Evolutionary conservation across 2,888 invertebrate species (phyloP).

Genomic region (Eutolmus rufibarbis): DNA sequence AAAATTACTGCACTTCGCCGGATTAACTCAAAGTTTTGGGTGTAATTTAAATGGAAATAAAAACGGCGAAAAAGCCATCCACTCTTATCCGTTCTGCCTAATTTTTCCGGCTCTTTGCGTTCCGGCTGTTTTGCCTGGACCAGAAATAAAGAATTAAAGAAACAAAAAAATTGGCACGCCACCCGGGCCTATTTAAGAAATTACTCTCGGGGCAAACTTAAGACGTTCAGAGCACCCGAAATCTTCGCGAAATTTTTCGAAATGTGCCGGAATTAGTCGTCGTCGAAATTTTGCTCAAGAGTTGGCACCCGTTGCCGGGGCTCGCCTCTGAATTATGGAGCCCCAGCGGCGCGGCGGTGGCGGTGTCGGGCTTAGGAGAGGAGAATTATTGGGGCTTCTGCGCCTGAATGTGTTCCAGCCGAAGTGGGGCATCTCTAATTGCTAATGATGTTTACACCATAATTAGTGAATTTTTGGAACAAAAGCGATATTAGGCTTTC

Average conservation of each 20-base stretch:
- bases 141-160: neutral
- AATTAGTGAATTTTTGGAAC: constrained; percentile 33
- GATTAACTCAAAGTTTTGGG: neutral
- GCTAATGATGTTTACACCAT: constrained; percentile 36
- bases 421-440: constrained; percentile 14
- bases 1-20: constrained; percentile 6
- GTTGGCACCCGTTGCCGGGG: neutral
- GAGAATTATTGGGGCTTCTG: neutral
- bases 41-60: neutral
- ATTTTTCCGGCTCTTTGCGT: neutral
- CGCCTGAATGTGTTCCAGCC: neutral
- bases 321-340: neutral
- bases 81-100: neutral
- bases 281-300: neutral
- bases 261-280: neutral
- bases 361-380: neutral
- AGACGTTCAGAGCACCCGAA: neutral
- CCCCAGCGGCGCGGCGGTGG: neutral
- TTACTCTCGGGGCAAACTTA: neutral
- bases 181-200: neutral
- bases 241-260: constrained; percentile 1
- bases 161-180: neutral
- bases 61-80: neutral
- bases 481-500: constrained; percentile 24
- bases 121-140: neutral